Percentiles rank a stretch among this genome's conserved stretches.
These are phyloP conservation scores for Triops cancriformis DNA, from an alignment of 1,140 invertebrate species.

Conservation along the genomic window DNA sequence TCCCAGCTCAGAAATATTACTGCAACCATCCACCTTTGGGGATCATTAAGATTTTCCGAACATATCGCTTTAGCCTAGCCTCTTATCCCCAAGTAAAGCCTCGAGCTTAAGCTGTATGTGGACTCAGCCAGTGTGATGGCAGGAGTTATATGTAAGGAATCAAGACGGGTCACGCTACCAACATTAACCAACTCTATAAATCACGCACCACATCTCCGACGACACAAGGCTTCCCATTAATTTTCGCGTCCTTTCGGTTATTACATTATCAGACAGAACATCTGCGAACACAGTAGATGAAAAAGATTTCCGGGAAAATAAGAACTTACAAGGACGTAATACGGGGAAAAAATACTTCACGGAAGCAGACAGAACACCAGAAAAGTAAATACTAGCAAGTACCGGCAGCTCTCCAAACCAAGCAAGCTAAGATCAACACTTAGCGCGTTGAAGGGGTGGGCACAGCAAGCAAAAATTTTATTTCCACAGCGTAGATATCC, in stretches of 20 bases:
- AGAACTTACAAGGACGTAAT: not conserved
- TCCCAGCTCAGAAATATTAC: not conserved
- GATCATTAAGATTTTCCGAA: not conserved
- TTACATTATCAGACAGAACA: not conserved
- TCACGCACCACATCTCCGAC: not conserved
- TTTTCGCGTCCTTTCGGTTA: conserved; percentile 8
- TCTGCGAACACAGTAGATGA: not conserved
- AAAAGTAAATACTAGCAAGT: not conserved
- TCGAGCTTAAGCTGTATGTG: not conserved
- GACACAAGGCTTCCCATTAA: conserved; percentile 4
- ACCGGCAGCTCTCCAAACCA: not conserved
- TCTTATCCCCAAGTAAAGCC: not conserved
- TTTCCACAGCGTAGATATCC: no score
- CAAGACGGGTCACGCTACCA: conserved; percentile 12
- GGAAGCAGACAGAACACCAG: not conserved
- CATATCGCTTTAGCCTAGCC: not conserved
- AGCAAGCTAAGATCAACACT: not conserved
- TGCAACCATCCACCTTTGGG: not conserved
- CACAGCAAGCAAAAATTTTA: not conserved
- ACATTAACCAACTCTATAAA: conserved; percentile 2
- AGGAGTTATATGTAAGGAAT: not conserved
- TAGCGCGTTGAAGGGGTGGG: not conserved
- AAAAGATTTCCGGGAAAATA: not conserved
- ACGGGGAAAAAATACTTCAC: not conserved
- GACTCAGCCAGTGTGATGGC: not conserved